Evolutionary conservation across 2,888 invertebrate genomes (phyloP), one percentile per base, ranked within the genome.

Genomic region (Clepsis dumicolana): DNA sequence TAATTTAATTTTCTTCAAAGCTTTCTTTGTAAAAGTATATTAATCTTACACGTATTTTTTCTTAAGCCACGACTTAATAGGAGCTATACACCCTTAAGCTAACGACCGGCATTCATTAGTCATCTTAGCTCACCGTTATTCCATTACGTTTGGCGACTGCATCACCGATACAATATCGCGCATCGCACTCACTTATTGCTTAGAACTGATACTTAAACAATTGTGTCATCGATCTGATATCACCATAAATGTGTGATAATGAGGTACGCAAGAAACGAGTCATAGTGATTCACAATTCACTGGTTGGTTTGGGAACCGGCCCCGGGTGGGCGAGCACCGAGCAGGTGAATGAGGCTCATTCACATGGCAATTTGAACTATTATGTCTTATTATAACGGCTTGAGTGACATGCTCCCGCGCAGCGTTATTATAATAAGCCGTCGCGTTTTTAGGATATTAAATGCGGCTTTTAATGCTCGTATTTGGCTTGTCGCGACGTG

Each of bases 331-430:
- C 71, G 78, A 78, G 80, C 84, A 83, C 86, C 71, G 78, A 78
- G 80, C 84, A 83, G 86, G 86, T 88, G 86, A 84, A 84, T 79
- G 79, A 79, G 77, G 76, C 75, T 78, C 79, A 83, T 81, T 85
- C 85, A 81, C 85, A 86, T 82, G 85, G 81, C 82, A 83, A 86
- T 87, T 85, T 80, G 77, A 75, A 77, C 80, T 85, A 83, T 84
- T 84, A 79, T 82, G 75, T 59, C 68, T 64, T 63, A 62, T 63
- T 63, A 82, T 82, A 82, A 80, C 77, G 78, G 80, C 78, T 80
- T 82, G 82, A 85, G 85, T 83, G 80, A 85, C 80, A 79, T 79
- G 78, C 77, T 78, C 70, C 75, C 74, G 73, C 79, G 72, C 69
- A 75, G 24, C 61, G 18, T 61, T 61, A 61, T 66, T 54, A 56